Conservation (phyloP, 2,888 invertebrate species). For the Thymelicus acteon region DNA sequence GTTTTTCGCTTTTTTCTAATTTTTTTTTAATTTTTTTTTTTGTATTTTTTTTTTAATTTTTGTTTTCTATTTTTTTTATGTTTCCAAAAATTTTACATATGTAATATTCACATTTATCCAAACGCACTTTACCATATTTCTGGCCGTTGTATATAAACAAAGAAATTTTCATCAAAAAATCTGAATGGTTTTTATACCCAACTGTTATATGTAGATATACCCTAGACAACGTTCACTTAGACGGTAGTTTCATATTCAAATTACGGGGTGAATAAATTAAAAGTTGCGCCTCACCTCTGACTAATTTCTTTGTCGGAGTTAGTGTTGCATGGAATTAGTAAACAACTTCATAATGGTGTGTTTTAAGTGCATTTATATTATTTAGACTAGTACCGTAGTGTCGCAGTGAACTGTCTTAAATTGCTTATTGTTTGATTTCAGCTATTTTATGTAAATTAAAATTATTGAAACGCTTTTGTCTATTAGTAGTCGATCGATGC, state of each 20-base stretch:
- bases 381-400: constrained; percentile 18
- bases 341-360: constrained; percentile 54
- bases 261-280: constrained; percentile 71
- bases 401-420: neutral
- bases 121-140: no score
- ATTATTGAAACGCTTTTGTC: no score
- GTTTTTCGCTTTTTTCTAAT: no score
- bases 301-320: constrained; percentile 68
- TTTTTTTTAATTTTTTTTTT: no score
- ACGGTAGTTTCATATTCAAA: constrained; percentile 65
- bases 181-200: neutral
- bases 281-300: constrained; percentile 51
- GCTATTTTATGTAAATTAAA: no score
- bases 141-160: neutral
- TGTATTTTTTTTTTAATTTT: no score
- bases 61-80: no score
- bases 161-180: neutral
- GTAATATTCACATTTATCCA: no score
- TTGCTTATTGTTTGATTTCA: constrained; percentile 8
- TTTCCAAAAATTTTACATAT: no score
- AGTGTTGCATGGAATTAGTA: constrained; percentile 65
- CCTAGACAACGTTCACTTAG: constrained; percentile 33
- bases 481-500: no score
- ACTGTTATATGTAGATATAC: neutral
- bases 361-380: constrained; percentile 41